phyloP scores from a whole-genome alignment of 2,797 vertebrate genomes.

The Chanos chanos region DNA sequence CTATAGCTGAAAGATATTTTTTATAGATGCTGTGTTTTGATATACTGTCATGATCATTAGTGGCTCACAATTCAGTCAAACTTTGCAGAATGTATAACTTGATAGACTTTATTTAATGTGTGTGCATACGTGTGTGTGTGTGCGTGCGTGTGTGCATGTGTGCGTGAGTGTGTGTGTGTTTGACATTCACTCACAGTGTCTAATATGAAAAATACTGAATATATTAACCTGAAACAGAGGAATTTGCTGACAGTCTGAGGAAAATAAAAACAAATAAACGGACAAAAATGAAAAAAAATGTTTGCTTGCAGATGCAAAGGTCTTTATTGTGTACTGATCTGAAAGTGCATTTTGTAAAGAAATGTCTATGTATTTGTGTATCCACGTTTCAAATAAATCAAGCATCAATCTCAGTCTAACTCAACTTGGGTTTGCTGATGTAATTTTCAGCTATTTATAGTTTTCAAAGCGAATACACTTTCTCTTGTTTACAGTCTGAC shows the following conservation, averaged over 20 bases:
- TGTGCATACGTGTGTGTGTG: too few species aligned
- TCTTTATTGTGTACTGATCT: conserved; percentile 46
- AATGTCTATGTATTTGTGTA: conserved; percentile 57
- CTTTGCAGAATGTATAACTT: conserved; percentile 71
- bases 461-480: too few species aligned
- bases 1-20: conserved; percentile 70
- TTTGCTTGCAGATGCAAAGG: conserved; percentile 48
- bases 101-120: not conserved
- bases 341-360: conserved; percentile 64
- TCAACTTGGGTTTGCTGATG: too few species aligned
- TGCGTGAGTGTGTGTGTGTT: too few species aligned
- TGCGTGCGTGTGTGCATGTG: too few species aligned
- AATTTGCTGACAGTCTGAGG: conserved; percentile 25
- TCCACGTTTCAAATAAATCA: conserved; percentile 73
- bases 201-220: conserved; percentile 30
- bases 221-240: conserved; percentile 36
- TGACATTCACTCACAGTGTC: conserved; percentile 31
- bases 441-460: too few species aligned
- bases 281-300: conserved; percentile 23
- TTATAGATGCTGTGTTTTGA: conserved; percentile 78
- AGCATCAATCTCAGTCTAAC: too few species aligned
- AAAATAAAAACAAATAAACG: too few species aligned
- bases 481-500: too few species aligned
- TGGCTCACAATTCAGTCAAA: conserved; percentile 59
- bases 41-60: conserved; percentile 61